Evolutionary conservation across 1,140 invertebrate species (phyloP).

Genomic region (Delia radicum): DNA sequence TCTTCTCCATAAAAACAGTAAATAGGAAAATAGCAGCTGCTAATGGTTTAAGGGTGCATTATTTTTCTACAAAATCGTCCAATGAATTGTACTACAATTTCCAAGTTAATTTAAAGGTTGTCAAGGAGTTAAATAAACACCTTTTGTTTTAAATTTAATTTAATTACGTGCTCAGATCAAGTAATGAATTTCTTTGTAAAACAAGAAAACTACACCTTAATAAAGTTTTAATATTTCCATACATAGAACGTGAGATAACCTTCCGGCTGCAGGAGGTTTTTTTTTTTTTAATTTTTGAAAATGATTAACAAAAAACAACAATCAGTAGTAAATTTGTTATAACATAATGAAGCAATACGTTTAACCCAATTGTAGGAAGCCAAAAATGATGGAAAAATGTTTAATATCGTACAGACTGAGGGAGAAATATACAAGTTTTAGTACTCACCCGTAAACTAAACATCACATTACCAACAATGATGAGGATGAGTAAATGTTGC

Average conservation of each 20-base stretch:
- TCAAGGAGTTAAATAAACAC: conserved; percentile 17
- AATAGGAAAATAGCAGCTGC: no score
- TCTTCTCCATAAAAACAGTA: no score
- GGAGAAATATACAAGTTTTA: no score
- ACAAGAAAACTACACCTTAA: background rate
- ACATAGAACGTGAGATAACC: conserved; percentile 4
- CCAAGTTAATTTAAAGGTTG: no score
- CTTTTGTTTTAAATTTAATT: conserved; percentile 6
- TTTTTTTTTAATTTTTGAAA: background rate
- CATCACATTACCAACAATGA: background rate
- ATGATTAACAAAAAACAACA: background rate
- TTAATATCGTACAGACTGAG: background rate
- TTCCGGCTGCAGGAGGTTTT: background rate
- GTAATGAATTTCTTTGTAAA: conserved; percentile 32
- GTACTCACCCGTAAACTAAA: background rate
- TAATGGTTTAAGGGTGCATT: background rate
- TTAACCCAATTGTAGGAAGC: background rate
- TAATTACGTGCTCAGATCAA: conserved; percentile 42
- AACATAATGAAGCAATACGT: background rate
- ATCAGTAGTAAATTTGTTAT: background rate
- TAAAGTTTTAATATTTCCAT: no score
- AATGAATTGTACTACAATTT: no score
- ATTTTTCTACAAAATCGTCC: background rate
- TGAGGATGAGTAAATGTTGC: background rate
- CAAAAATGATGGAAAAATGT: background rate